Conservation (phyloP, 2,797 vertebrate genomes). For the Morelia viridis region DNA sequence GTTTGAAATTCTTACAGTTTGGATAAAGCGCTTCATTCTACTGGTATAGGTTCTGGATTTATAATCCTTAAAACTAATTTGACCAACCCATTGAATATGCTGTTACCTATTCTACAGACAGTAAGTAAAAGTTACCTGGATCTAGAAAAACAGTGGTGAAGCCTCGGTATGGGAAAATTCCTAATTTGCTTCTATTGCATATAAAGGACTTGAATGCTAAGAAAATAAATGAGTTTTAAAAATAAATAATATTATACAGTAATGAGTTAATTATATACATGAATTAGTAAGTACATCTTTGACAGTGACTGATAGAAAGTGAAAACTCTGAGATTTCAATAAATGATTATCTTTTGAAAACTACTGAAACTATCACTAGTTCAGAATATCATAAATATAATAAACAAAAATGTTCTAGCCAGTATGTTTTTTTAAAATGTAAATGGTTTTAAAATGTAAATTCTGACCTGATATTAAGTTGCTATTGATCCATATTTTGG, state of each 20-base stretch:
- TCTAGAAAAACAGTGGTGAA: not conserved
- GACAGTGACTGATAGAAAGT: not conserved
- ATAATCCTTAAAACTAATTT: constrained; percentile 96
- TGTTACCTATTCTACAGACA: constrained; percentile 90
- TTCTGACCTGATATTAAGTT: not conserved
- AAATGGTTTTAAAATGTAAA: not conserved
- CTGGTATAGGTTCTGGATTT: constrained; percentile 93
- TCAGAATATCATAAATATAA: not conserved
- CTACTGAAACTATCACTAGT: not conserved
- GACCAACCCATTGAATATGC: constrained; percentile 95
- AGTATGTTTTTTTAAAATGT: not conserved
- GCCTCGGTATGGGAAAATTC: not conserved
- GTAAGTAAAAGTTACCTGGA: constrained; percentile 78
- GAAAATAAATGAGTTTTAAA: not conserved
- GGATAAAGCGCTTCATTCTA: constrained; percentile 97
- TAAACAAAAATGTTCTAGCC: not conserved
- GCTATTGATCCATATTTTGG: not conserved
- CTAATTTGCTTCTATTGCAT: not conserved
- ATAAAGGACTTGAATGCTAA: not conserved
- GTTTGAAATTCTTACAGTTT: constrained; percentile 76
- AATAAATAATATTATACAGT: not conserved
- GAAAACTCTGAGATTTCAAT: not conserved
- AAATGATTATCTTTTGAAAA: not conserved
- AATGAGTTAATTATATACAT: not conserved
- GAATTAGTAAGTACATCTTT: not conserved